Base-by-base conservation (phyloP, 2,888 invertebrate genomes). In the Cosmopolites sordidus region DNA sequence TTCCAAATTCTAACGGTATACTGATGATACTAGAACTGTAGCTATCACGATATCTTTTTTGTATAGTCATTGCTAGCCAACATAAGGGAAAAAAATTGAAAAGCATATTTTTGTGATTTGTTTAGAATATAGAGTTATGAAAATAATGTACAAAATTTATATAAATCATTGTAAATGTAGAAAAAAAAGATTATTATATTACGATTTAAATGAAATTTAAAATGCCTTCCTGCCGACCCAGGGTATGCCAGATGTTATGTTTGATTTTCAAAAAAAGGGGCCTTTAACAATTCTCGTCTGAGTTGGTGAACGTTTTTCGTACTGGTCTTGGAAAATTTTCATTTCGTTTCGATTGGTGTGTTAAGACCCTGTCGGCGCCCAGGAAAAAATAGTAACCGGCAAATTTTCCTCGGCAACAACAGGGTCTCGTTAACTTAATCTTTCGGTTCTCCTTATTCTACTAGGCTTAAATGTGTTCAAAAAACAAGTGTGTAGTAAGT, bases 401-500 rank as follows among this genome's bases (percentile, higher is more conserved):
- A n/a, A n/a, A n/a, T n/a, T n/a, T n/a, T n/a, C n/a, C n/a, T n/a
- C n/a, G n/a, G 22, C 4, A 22, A 3, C 4, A 8, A 22, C 22
- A 8, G 22, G 12, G 8, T n/a, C 11, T 33, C 33, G 33, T 33
- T 33, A 5, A 33, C n/a, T 39, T 49, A 12, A 40, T 17, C 45
- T 42, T 52, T 30, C 43, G 42, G 66, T 67, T 58, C 58, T 54
- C 22, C 22, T 63, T 69, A 61, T 45, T 78, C 77, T 79, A 80
- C 78, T 82, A 82, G 82, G 82, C 82, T 82, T 73, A 64, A 79
- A 83, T 84, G 83, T 84, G 84, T 85, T 84, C 84, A 83, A 83
- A 83, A 81, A 76, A 45, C 16, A 45, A 49, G 48, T 74, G 84
- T 85, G 84, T 85, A 84, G 84, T 83, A 86, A 86, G 86, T 86